Conservation (phyloP, 2,888 invertebrate species). For the Dryobota labecula region DNA sequence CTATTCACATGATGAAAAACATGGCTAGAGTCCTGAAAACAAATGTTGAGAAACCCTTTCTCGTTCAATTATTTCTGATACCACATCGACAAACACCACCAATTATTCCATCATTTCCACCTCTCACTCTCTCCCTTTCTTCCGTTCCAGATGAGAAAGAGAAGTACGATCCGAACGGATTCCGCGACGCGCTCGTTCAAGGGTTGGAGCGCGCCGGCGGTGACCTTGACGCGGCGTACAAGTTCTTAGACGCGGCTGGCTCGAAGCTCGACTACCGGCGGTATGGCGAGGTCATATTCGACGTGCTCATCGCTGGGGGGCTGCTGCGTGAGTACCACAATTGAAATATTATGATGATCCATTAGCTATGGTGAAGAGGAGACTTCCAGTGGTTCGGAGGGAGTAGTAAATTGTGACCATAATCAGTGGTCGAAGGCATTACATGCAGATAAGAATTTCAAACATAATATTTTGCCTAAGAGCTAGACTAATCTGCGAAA, state of each 20-base stretch:
- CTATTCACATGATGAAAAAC: conserved; percentile 83
- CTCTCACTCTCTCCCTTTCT: neutral
- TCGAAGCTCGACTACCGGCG: conserved; percentile 99
- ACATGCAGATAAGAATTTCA: too few species aligned
- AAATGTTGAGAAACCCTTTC: conserved; percentile 84
- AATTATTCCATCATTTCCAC: neutral
- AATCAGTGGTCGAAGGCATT: too few species aligned
- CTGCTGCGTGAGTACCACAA: conserved; percentile 93
- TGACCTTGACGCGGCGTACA: conserved; percentile 98
- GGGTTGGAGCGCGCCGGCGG: conserved; percentile 98
- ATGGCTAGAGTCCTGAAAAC: conserved; percentile 89
- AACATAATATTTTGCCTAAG: too few species aligned
- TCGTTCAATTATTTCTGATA: conserved; percentile 84
- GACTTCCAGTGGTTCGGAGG: neutral
- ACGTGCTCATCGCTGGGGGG: conserved; percentile 99
- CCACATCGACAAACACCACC: neutral
- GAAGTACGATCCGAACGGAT: conserved; percentile 99
- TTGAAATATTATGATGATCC: neutral
- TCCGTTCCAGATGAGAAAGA: conserved; percentile 98
- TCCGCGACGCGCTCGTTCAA: conserved; percentile 98
- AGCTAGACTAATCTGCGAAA: too few species aligned
- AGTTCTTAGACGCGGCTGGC: conserved; percentile 98
- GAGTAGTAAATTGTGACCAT: too few species aligned
- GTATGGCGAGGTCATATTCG: conserved; percentile 99
- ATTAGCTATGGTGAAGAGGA: neutral